Evolutionary conservation across 2,888 invertebrate species (phyloP), one percentile per base, ranked within the genome.

Genomic region (Corbicula japonica): DNA sequence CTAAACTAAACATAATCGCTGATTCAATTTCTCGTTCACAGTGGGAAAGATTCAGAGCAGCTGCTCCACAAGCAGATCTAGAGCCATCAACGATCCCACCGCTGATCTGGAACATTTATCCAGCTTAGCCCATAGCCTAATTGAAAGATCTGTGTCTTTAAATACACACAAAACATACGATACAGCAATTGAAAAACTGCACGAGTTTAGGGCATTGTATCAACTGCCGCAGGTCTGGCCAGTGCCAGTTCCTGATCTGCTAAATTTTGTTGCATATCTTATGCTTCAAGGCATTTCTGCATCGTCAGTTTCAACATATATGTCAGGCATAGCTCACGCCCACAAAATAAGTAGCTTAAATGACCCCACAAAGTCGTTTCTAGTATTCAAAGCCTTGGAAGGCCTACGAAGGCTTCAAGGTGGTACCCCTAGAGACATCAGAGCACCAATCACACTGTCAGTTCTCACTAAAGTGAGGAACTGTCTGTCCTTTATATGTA

Each of bases 1-100:
- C 32, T 15, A 34, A n/a, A 35, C 35, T 1, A 34, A 60, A 60
- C 30, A 8, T 32, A 34, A 35, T 60, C 18, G 60, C 60, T 35
- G 60, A 34, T 38, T 34, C 60, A 10, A 35, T 60, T 35, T 34
- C 60, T 60, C 60, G 60, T 60, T 12, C 12, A 34, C 34, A 60
- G 34, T 60, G 60, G 35, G 18, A 23, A 21, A 34, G 35, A 6
- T 60, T 60, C 35, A 34, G 34, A 21, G n/a, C 10, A 18, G 15
- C 32, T 12, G 60, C 32, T 21, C 60, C 60, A 60, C 34, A 35
- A 8, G 60, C 60, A 35, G 35, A 58, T 23, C n/a, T 10, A 32
- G 23, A 10, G 12, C 41, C 35, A 8, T 28, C 15, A 58, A 10
- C 32, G 58, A 26, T 38, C 2, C 4, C 61, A n/a, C n/a, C n/a